A percentile compares a stretch with the other conserved stretches of the same genome.
These are phyloP conservation scores for Leucoraja erinaceus DNA, from an alignment of 2,113 vertebrate species.

Conservation along the genomic window DNA sequence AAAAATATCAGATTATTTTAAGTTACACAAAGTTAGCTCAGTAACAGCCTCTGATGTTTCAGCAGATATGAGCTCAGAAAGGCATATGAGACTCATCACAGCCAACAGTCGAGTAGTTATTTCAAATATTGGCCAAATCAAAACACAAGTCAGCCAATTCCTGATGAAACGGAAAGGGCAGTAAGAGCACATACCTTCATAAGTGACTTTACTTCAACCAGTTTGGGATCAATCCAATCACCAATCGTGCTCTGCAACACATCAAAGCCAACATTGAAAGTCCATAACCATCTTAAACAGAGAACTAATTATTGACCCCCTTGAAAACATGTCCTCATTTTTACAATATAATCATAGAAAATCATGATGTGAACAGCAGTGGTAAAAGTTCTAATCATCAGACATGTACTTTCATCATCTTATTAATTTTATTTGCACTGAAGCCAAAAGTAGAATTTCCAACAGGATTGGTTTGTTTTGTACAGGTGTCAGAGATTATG, in stretches of 20 bases:
- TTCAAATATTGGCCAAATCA: neutral
- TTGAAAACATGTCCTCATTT: conserved; percentile 61
- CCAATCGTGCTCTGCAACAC: no score
- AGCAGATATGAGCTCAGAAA: conserved; percentile 28
- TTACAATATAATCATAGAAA: conserved; percentile 55
- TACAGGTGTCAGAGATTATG: no score
- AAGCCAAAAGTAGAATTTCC: neutral
- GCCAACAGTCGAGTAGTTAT: neutral
- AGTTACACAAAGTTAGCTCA: neutral
- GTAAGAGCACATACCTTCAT: conserved; percentile 23
- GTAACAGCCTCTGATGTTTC: conserved; percentile 36
- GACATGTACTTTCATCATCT: conserved; percentile 48
- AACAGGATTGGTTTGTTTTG: no score
- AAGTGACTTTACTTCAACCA: conserved; percentile 50
- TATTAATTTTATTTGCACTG: no score
- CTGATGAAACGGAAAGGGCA: neutral
- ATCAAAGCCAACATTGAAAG: neutral
- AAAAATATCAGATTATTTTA: neutral
- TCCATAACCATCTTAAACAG: no score
- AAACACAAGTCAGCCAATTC: neutral
- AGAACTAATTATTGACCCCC: neutral
- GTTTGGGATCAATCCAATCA: neutral
- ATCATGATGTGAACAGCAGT: conserved; percentile 80
- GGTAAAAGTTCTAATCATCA: conserved; percentile 60
- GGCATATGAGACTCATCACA: conserved; percentile 27